Evolutionary conservation across 2,797 vertebrate species (phyloP).

Genomic region (Garrulus glandarius): DNA sequence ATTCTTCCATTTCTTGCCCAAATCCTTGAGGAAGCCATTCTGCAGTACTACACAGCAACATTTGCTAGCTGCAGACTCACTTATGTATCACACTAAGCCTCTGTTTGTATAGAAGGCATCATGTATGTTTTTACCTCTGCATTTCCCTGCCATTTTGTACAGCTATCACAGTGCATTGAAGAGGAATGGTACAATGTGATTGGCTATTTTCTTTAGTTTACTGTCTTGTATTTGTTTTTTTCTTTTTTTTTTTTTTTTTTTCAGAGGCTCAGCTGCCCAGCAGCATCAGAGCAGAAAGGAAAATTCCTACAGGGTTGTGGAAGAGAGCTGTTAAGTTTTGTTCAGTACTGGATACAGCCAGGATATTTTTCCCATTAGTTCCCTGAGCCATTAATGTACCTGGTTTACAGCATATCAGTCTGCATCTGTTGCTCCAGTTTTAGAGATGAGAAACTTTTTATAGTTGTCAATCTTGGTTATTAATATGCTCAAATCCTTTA

Average conservation of each 20-base stretch:
- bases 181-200: not conserved
- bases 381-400: not conserved
- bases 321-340: not conserved
- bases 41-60: not conserved
- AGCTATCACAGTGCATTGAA: not conserved
- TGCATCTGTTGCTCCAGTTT: constrained; percentile 18
- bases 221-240: not conserved
- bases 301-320: not conserved
- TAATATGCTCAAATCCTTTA: constrained; percentile 24
- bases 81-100: not conserved
- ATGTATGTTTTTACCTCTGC: not conserved
- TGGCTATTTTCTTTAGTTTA: not conserved
- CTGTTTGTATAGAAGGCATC: not conserved
- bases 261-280: not conserved
- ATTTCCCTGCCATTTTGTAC: not conserved
- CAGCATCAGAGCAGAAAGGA: not conserved
- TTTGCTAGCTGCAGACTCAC: not conserved
- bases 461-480: not conserved
- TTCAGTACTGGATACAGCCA: not conserved
- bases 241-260: not conserved
- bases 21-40: not conserved
- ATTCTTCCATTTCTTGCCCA: not conserved
- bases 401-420: not conserved
- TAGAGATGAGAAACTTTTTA: not conserved
- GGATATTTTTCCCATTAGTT: not conserved